Percentiles rank a stretch among this genome's conserved stretches.
These are phyloP conservation scores for Eupithecia inturbata DNA, from an alignment of 2,888 invertebrate genomes.

Conservation along the genomic window DNA sequence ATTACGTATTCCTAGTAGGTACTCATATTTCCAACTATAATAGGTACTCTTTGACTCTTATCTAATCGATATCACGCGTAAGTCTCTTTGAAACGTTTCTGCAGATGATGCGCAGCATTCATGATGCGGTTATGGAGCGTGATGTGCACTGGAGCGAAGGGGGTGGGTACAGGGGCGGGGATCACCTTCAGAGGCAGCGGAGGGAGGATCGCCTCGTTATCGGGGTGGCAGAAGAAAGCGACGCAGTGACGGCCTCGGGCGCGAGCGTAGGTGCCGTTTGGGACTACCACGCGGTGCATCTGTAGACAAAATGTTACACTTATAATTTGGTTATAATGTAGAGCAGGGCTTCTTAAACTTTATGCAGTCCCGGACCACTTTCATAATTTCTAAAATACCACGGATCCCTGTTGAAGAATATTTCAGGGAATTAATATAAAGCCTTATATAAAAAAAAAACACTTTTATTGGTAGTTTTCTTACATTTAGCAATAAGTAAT, in stretches of 20 bases:
- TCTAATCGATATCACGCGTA: conserved; percentile 81
- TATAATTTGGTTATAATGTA: too few relatives aligned
- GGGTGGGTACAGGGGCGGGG: conserved; percentile 70
- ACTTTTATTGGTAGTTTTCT: too few relatives aligned
- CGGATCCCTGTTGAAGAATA: too few relatives aligned
- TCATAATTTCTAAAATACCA: too few relatives aligned
- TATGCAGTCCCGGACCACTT: too few relatives aligned
- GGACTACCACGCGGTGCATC: conserved; percentile 90
- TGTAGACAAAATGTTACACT: conserved; percentile 50
- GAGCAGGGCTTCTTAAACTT: too few relatives aligned
- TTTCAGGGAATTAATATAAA: too few relatives aligned
- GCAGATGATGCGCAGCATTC: conserved; percentile 88
- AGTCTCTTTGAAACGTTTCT: conserved; percentile 88
- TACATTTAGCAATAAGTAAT: too few relatives aligned
- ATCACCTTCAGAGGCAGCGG: conserved; percentile 75
- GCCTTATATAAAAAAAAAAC: too few relatives aligned
- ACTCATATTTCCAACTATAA: background rate
- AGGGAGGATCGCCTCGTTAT: conserved; percentile 81
- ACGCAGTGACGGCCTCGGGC: conserved; percentile 89
- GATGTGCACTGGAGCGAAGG: conserved; percentile 73
- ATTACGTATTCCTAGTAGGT: background rate
- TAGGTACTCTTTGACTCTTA: background rate
- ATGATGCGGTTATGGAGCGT: conserved; percentile 84
- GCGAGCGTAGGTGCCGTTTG: conserved; percentile 85
- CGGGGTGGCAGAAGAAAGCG: conserved; percentile 91